Evolutionary conservation across 2,888 invertebrate genomes (phyloP), one percentile per base, ranked within the genome.

Genomic region (Andrena bicolor): DNA sequence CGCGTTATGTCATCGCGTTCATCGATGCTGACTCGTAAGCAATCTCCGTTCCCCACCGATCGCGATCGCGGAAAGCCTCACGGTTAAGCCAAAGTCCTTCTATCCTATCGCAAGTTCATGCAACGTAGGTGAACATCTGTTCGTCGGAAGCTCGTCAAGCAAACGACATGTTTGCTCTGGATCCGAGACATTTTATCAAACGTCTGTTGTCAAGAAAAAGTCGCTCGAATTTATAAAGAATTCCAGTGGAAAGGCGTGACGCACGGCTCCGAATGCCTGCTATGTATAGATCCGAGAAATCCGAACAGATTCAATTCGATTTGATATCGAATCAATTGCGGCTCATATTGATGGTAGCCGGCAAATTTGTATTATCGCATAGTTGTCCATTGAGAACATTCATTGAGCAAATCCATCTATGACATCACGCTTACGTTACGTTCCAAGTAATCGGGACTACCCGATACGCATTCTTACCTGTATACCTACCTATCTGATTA

Each of bases 371-470:
- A 86, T 83, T 82, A 76, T 86, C 80, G 82, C 86, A 88, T 84
- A 83, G 76, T 66, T 87, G 78, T 71, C 76, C 75, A 73, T 82
- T 82, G 83, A 86, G 80, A 76, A 32, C 73, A 73, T 78, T 80
- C 80, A 74, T 77, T 72, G 78, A 82, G 49, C 64, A 81, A 84
- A 73, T 77, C 63, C 41, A 53, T 69, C 48, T 48, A 49, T 72
- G 80, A 81, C 71, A 77, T 81, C 80, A 81, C 32, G 30, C 58
- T n/a, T 8, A 48, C 49, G 64, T n/a, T 3, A 56, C 20, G n/a
- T n/a, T 41, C 41, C 1, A 16, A 41, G 41, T 41, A 41, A 41
- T 13, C 4, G 13, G 16, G 41, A 16, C 41, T 41, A 16, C 5
- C 5, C 41, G 41, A 41, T 41, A 41, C 41, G 41, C 41, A 41